phyloP scores from a whole-genome alignment of 2,888 invertebrate species.

The Spilarctia lutea region DNA sequence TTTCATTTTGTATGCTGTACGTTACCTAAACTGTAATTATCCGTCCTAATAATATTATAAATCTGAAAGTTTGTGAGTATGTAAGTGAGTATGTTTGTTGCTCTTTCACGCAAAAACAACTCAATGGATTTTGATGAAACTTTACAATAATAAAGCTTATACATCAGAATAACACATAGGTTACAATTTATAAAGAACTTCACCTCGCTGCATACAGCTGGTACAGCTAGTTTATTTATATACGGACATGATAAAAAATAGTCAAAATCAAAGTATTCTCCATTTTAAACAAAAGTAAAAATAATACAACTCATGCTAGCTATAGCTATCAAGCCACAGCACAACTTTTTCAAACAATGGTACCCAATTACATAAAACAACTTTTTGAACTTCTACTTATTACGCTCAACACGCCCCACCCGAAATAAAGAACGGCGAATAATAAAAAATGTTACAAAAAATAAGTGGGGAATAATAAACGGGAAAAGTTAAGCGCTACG shows the following conservation, averaged over 20 bases:
- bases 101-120: no score
- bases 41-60: no score
- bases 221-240: no score
- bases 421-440: slow-evolving; percentile 5
- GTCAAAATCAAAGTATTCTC: neutral
- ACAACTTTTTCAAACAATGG: neutral
- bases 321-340: neutral
- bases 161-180: no score
- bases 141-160: no score
- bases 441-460: slow-evolving; percentile 29
- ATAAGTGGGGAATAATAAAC: slow-evolving; percentile 47
- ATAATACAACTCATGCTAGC: neutral
- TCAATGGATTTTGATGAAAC: no score
- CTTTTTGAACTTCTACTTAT: slow-evolving; percentile 12
- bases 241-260: neutral
- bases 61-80: no score
- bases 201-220: no score
- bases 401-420: slow-evolving; percentile 1
- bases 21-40: neutral
- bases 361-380: slow-evolving; percentile 2
- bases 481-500: slow-evolving; percentile 33
- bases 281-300: neutral
- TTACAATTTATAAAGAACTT: no score
- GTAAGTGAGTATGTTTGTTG: no score
- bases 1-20: neutral